Base-by-base conservation (phyloP, 2,797 vertebrate genomes). In the Falco naumanni region DNA sequence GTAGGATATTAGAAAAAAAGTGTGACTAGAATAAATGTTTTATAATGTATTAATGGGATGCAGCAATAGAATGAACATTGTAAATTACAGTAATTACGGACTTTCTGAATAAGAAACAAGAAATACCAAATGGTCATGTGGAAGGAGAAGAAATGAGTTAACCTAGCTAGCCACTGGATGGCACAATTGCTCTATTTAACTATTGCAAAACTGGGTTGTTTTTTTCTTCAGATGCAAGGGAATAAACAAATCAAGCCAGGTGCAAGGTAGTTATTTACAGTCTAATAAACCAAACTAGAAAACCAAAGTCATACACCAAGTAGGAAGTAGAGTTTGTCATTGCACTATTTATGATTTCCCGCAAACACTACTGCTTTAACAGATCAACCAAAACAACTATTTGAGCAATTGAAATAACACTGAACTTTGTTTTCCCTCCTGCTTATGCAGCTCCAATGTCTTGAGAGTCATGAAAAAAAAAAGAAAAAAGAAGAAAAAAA, bases 161-260 rank as follows among this genome's bases (percentile, higher is more conserved):
- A 63, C 54, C 16, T 39, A 50, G 76, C 14, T 76, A 96, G 59
- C 96, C 96, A 96, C 95, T 96, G 82, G 96, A 93, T 96, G 96
- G 96, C 94, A 95, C 54, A 97, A 92, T 97, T 97, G 96, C 76
- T 92, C 95, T 91, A 92, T 93, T 96, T 95, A 92, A 95, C 89
- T 81, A n/a, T 95, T 94, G 72, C 65, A 84, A 91, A 97, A 82
- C 82, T 81, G 65, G 4, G 20, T 63, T 29, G 21, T 26, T 84
- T 83, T 85, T 70, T 41, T 9, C 56, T 87, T 82, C n/a, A 37
- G n/a, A 20, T 63, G 17, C n/a, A 75, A 69, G 33, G 15, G 34
- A 81, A 69, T 71, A 92, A 95, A 92, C 57, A 87, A 87, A 80
- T 47, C 48, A 72, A 57, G 12, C 7, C 43, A 19, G 57, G 61